Evolutionary conservation across 2,113 vertebrate species (phyloP), one percentile per base, ranked within the genome.

Genomic region (Clupea harengus): DNA sequence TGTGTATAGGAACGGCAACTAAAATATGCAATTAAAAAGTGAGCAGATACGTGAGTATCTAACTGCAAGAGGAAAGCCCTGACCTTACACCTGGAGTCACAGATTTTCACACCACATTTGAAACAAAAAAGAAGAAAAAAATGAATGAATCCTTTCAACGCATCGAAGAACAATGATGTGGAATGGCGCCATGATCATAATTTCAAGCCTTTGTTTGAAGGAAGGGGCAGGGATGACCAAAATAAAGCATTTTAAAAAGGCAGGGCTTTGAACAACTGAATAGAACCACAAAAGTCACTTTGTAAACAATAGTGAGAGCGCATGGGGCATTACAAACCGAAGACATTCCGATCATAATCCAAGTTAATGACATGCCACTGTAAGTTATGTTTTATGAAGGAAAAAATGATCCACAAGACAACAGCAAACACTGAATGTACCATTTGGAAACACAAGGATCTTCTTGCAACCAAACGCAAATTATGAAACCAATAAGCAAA

Each of bases 271-370:
- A 81, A 87, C 88, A 84, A 86, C 60, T 89, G 87, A 90, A n/a
- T 15, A 86, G 49, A 45, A 32, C 44, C 85, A 88, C 44, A 84
- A 87, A 92, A 92, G 52, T 67, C 87, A 88, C 89, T 72, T 93
- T 94, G 93, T 95, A 95, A 95, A 95, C 94, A 94, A 94, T 90
- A 92, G 90, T 85, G 92, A 91, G 91, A 90, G 87, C 83, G 91
- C 87, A 89, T 83, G 92, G 93, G 90, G 25, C 25, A 88, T 90
- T 91, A 89, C 88, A 92, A 91, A 94, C 89, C 89, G 91, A 90
- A 92, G 95, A 95, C 95, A 95, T 96, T 95, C 94, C 92, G 91
- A 90, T 94, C 50, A 90, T 91, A 91, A 93, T 91, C 92, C 92
- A 90, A 45, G 91, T 92, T 91, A 94, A 93, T 91, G 93, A 94